Base-by-base conservation (phyloP, 2,888 invertebrate species). In the Chrysomela aeneicollis region DNA sequence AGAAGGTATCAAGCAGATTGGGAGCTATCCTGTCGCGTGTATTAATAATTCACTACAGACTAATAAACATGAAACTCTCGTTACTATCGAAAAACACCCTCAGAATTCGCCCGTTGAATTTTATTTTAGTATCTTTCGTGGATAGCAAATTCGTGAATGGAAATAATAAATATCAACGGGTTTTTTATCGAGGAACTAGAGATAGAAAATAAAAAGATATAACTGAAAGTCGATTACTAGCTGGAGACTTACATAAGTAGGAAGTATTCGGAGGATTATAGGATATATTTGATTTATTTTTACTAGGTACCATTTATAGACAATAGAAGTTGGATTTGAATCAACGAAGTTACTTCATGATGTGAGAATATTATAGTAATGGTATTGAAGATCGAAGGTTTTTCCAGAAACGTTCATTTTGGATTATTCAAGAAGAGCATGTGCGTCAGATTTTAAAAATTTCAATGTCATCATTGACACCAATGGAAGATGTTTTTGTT, bases 11-110 rank as follows among this genome's bases (percentile, higher is more conserved):
- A 12, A 35, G 12, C 2, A 12, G 35, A 35, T 10, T 15, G 42
- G 12, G 9, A 42, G 42, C 42, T n/a, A 42, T 4, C 42, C 42
- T 42, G 9, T 15, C 3, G 42, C 42, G 12, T n/a, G 1, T 12
- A 15, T 69, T 64, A 64, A 69, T 67, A 65, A 69, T 69, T 69
- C 62, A 69, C 61, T 64, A 47, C 53, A 58, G 60, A 60, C 69
- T 63, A 69, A 69, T 69, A 67, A 69, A 67, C 69, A 37, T 69
- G 63, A 69, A 64, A 61, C 61, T 59, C 63, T 62, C 5, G 5
- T 35, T 35, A 35, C 10, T 35, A 12, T 12, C 35, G 35, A 35
- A 35, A 35, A 10, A 35, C 9, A 10, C 35, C 9, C 35, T 35
- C 35, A 4, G 42, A 1, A 15, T 15, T 15, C 42, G 15, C 42